Evolutionary conservation across 2,797 vertebrate species (phyloP), one percentile per base, ranked within the genome.

Genomic region (Onychomys arenicola): DNA sequence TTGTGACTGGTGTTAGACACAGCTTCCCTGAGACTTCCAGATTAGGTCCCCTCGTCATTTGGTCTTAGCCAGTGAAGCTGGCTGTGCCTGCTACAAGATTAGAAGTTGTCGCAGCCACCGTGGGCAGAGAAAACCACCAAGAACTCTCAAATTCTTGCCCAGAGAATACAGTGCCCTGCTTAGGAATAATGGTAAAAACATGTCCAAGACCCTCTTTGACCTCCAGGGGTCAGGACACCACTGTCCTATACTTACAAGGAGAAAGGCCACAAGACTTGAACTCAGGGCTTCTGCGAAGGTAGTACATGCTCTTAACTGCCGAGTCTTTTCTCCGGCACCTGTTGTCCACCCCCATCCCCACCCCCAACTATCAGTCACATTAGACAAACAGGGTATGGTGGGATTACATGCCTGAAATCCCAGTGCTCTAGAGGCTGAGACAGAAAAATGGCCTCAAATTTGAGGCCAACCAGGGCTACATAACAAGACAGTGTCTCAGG

Each of bases 141-240:
- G 43, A 40, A 73, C 29, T 57, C 73, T 27, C 75, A 85, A 76
- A 37, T 55, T 59, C 43, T 75, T 11, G 49, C 65, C 57, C 4
- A 89, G 5, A 65, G 89, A 71, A 32, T 34, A 37, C 1, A 6
- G 25, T 37, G 49, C 34, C 13, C 29, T 25, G 21, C 32, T 40
- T 69, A 16, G 34, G 27, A 59, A 46, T 34, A 69, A 89, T 59
- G 71, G 19, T 10, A 52, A 87, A 84, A 82, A 27, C 57, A 34
- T 85, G 32, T 34, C 17, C 27, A 55, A 19, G 11, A 25, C 49
- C 19, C 11, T 69, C 77, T 57, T 75, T 73, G 63, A 67, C 40
- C 84, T 90, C 63, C 32, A 90, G 65, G 32, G 61, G 32, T 25
- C 94, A 92, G 86, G 89, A 94, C 75, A 34, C 17, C 3, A 52